phyloP scores from a whole-genome alignment of 2,797 vertebrate species.

The Heteromormyrus szaboi region DNA sequence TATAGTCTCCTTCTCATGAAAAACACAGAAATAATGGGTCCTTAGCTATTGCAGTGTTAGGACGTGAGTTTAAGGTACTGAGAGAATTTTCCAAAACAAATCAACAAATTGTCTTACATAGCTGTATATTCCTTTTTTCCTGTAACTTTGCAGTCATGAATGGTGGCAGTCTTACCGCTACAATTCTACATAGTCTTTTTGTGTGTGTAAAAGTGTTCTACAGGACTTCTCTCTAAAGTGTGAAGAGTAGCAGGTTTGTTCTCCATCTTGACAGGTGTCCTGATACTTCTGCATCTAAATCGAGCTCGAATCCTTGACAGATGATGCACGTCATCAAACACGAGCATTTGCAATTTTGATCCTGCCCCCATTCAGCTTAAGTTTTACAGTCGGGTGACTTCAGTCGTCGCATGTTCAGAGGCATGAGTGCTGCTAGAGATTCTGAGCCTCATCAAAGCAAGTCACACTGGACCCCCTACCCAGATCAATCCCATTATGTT shows the following conservation, averaged over 20 bases:
- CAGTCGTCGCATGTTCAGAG: not conserved
- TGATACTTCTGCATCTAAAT: not conserved
- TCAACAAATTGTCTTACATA: not conserved
- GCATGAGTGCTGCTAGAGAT: not conserved
- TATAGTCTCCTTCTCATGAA: conserved; percentile 14
- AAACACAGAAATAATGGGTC: not conserved
- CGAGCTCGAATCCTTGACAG: not conserved
- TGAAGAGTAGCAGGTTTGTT: not conserved
- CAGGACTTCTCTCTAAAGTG: not conserved
- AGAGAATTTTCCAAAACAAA: not conserved
- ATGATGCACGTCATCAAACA: not conserved
- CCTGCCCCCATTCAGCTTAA: not conserved
- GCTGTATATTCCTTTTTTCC: not conserved
- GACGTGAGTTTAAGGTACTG: conserved; percentile 21
- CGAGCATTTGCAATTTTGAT: not conserved
- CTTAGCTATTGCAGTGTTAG: conserved; percentile 7
- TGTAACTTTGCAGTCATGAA: not conserved
- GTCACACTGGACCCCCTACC: not conserved
- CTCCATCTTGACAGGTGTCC: not conserved
- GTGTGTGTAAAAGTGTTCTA: not conserved
- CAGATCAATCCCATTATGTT: not conserved
- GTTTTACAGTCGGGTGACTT: not conserved
- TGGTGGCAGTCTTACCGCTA: not conserved
- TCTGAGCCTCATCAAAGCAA: not conserved
- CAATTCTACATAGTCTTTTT: not conserved